Base-by-base conservation (phyloP, 1,140 invertebrate species). In the Chironomus tepperi region DNA sequence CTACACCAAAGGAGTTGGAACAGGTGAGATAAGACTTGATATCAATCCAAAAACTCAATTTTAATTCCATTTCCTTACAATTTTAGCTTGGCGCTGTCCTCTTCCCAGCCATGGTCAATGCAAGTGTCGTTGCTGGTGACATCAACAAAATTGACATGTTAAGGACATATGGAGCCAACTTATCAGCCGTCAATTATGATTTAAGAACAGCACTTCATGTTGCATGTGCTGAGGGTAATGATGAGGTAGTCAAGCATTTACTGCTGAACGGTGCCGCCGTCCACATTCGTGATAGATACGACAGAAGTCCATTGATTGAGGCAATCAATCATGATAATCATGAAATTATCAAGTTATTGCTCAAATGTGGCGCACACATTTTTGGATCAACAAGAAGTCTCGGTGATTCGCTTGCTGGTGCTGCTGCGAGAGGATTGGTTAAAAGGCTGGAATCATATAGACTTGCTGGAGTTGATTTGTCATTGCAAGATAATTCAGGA, bases 261-360 rank as follows among this genome's bases (percentile, higher is more conserved):
- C 81, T 97, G 18, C 85, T 87, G 65, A 88, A 93, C 77, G 95
- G 95, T 1, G 93, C 92, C 0, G 92, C 89, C 74, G 92, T 97
- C n/a, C 94, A 96, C 77, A 83, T 88, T 43, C 76, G 80, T 0
- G 80, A 79, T 79, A 81, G 85, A 75, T 85, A 86, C 73, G 86
- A 87, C 75, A 84, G 86, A 67, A 87, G 89, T 0, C 85, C 90
- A 1, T 79, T 91, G 3, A 82, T 85, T 18, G 86, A 89, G 75
- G 89, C 90, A 1, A 84, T 91, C n/a, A 81, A 87, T 64, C 82
- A 83, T 74, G 87, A 90, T 79, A 83, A 84, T 75, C 82, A 88
- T 74, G 86, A 88, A 76, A 88, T 90, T 43, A 88, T 90, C 43
- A 81, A 84, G 65, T 18, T 88, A 1, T 78, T 92, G 0, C 79